A percentile compares a stretch with the other conserved stretches of the same genome.
These are phyloP conservation scores for Falcaria lacertinaria DNA, from an alignment of 2,888 invertebrate genomes.

Conservation along the genomic window DNA sequence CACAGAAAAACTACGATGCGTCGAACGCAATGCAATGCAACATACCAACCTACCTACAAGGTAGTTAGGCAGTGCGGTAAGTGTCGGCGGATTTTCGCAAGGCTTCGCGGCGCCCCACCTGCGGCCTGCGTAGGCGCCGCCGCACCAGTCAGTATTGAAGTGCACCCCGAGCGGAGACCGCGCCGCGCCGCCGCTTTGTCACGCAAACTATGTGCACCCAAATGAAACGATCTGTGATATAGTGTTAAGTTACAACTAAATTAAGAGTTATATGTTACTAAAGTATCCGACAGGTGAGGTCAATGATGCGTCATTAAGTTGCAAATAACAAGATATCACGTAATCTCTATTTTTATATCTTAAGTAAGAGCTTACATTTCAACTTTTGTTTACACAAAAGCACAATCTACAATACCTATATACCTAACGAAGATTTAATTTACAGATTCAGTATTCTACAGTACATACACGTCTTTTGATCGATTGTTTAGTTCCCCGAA, in stretches of 20 bases:
- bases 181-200: conserved; percentile 35
- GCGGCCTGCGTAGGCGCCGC: conserved; percentile 56
- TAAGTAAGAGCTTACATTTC: conserved; percentile 15
- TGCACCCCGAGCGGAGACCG: conserved; percentile 47
- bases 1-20: too few relatives aligned
- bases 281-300: conserved; percentile 45
- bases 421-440: too few relatives aligned
- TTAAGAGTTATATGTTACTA: conserved; percentile 42
- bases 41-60: too few relatives aligned
- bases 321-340: conserved; percentile 19
- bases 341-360: conserved; percentile 42
- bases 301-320: conserved; percentile 13
- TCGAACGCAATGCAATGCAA: conserved; percentile 21
- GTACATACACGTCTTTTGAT: too few relatives aligned
- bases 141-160: conserved; percentile 45
- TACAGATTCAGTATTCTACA: too few relatives aligned
- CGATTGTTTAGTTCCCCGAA: conserved; percentile 42
- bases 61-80: conserved; percentile 26
- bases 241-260: conserved; percentile 64
- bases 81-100: conserved; percentile 63
- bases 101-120: conserved; percentile 68
- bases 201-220: conserved; percentile 54
- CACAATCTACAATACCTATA: too few relatives aligned
- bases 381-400: neutral
- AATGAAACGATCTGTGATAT: conserved; percentile 71